A percentile compares a stretch with the other conserved stretches of the same genome.
Conservation (phyloP, 2,888 invertebrate genomes). For the Rhogogaster chlorosoma region DNA sequence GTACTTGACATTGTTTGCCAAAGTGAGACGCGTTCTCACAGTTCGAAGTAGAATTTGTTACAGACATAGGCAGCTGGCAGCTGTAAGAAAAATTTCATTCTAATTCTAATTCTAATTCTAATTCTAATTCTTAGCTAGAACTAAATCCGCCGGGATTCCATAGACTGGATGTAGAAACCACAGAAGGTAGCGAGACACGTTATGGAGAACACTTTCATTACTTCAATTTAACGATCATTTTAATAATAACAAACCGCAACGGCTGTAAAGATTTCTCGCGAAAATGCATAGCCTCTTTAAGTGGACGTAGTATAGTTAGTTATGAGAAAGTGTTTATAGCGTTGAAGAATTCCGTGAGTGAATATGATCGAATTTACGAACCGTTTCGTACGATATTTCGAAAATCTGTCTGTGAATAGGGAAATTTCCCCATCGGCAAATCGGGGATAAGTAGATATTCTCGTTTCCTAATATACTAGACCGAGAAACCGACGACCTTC, state of each 20-base stretch:
- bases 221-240: not conserved
- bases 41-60: not conserved
- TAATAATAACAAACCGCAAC: not conserved
- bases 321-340: too few relatives aligned
- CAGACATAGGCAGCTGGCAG: not conserved
- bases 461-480: slow-evolving; percentile 7
- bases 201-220: slow-evolving; percentile 65
- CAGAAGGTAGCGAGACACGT: not conserved
- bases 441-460: not conserved
- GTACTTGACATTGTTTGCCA: slow-evolving; percentile 24
- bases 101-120: not conserved
- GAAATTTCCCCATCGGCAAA: too few relatives aligned
- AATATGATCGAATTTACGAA: too few relatives aligned
- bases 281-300: not conserved
- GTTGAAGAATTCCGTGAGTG: too few relatives aligned
- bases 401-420: too few relatives aligned
- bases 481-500: slow-evolving; percentile 36
- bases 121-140: not conserved
- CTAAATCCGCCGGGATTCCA: too few relatives aligned
- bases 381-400: too few relatives aligned
- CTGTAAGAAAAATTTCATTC: not conserved
- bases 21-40: not conserved
- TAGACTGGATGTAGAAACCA: not conserved
- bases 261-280: not conserved
- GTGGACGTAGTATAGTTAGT: not conserved